A percentile compares a stretch with the other conserved stretches of the same genome.
phyloP scores from a whole-genome alignment of 2,888 invertebrate species.

The Stenoptilia bipunctidactyla region DNA sequence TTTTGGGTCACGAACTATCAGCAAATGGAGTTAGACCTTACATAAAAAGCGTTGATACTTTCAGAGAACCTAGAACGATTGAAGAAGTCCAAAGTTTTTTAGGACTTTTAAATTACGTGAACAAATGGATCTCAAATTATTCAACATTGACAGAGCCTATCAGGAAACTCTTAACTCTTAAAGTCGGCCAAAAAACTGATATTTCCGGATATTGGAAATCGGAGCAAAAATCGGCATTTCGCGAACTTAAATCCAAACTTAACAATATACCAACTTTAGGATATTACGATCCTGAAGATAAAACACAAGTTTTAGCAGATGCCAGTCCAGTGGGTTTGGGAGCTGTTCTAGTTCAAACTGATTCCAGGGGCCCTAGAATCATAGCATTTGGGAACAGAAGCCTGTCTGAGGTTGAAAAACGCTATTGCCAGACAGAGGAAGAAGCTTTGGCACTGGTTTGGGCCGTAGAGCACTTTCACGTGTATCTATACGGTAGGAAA shows the following conservation, averaged over 20 bases:
- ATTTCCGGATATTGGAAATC: constrained; percentile 11
- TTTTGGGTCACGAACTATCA: background rate
- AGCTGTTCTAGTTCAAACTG: constrained; percentile 13
- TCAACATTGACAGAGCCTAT: constrained; percentile 18
- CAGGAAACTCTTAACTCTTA: constrained; percentile 8
- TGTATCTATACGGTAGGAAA: constrained; percentile 15
- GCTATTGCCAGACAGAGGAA: constrained; percentile 18
- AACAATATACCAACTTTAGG: constrained; percentile 11
- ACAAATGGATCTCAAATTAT: constrained; percentile 19
- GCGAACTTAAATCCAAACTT: background rate
- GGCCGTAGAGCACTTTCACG: constrained; percentile 16
- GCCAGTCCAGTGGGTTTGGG: constrained; percentile 17
- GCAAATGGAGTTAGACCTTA: constrained; percentile 5
- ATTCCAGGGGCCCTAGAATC: background rate
- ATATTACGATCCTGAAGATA: constrained; percentile 12
- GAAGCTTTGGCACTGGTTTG: constrained; percentile 17
- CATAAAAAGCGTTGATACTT: constrained; percentile 10
- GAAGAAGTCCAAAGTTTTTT: constrained; percentile 22
- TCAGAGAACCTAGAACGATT: constrained; percentile 13
- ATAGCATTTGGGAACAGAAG: constrained; percentile 11
- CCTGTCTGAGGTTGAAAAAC: constrained; percentile 12
- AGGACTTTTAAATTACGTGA: constrained; percentile 19
- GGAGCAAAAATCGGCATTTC: constrained; percentile 6
- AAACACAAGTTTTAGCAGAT: constrained; percentile 13
- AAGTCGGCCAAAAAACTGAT: constrained; percentile 6